phyloP scores from a whole-genome alignment of 2,888 invertebrate species.

The Scaptomyza cyrtandrae region DNA sequence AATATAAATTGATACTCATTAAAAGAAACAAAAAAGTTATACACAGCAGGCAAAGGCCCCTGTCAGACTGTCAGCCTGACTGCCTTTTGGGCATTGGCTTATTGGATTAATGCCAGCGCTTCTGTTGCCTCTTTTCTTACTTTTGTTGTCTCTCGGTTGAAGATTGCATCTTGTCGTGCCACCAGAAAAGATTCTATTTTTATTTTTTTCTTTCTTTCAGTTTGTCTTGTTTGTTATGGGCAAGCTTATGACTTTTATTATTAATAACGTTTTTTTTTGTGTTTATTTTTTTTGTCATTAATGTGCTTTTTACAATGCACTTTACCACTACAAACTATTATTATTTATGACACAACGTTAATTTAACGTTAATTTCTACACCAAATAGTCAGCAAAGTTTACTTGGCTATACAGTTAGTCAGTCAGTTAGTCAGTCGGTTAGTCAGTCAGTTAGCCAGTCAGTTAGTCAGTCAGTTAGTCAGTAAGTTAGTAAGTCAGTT shows the following conservation, averaged over 20 bases:
- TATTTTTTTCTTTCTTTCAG: background rate
- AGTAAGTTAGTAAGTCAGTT: conserved; percentile 5
- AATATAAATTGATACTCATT: conserved; percentile 70
- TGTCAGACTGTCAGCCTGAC: conserved; percentile 8
- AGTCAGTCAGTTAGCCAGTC: conserved; percentile 4
- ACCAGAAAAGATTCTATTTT: background rate
- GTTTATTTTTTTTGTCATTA: conserved; percentile 8
- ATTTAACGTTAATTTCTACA: background rate
- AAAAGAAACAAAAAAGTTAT: conserved; percentile 30
- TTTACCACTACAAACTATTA: conserved; percentile 3
- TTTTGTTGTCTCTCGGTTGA: conserved; percentile 47
- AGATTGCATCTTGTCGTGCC: conserved; percentile 72
- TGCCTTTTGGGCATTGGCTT: conserved; percentile 52
- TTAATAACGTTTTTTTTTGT: no score
- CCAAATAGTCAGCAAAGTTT: conserved; percentile 11
- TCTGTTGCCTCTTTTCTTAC: conserved; percentile 37
- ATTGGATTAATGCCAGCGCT: conserved; percentile 68
- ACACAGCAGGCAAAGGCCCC: conserved; percentile 21
- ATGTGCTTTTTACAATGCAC: conserved; percentile 1
- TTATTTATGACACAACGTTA: conserved; percentile 1
- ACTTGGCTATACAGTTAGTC: conserved; percentile 7
- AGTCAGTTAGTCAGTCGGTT: conserved; percentile 1
- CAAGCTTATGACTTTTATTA: conserved; percentile 34
- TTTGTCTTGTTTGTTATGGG: conserved; percentile 29
- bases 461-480: conserved; percentile 16